These are phyloP conservation scores for Bungarus multicinctus DNA, from an alignment of 2,113 vertebrate genomes.

Conservation along the genomic window DNA sequence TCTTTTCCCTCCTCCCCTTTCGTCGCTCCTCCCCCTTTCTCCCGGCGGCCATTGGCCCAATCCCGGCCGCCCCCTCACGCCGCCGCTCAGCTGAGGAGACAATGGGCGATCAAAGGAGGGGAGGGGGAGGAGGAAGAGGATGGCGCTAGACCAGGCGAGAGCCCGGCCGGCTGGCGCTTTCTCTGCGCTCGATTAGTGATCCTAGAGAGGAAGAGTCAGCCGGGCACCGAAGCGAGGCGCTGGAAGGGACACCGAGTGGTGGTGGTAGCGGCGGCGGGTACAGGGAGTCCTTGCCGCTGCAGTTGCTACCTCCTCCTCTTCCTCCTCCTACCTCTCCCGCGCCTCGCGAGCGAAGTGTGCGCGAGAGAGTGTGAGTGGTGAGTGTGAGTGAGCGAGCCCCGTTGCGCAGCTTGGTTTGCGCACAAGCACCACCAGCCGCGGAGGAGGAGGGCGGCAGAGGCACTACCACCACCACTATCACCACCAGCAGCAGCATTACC, in stretches of 20 bases:
- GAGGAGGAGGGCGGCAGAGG: conserved; percentile 6
- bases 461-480: conserved; percentile 39
- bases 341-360: conserved; percentile 49
- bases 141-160: conserved; percentile 36
- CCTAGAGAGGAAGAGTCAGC: conserved; percentile 52
- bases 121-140: conserved; percentile 13
- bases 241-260: conserved; percentile 22
- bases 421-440: conserved; percentile 51
- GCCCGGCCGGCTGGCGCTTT: conserved; percentile 28
- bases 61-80: conserved; percentile 50
- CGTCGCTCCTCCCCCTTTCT: conserved; percentile 36
- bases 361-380: conserved; percentile 51
- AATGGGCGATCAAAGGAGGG: conserved; percentile 53
- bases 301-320: conserved; percentile 1
- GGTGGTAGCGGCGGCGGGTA: conserved; percentile 1
- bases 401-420: conserved; percentile 74
- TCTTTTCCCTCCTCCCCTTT: not conserved
- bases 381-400: conserved; percentile 56
- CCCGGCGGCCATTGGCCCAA: conserved; percentile 23
- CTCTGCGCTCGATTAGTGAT: conserved; percentile 59
- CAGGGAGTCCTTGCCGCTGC: conserved; percentile 32
- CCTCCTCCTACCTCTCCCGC: not conserved
- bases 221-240: conserved; percentile 31
- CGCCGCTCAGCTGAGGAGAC: conserved; percentile 53
- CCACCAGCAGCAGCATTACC: conserved; percentile 47